Evolutionary conservation across 2,888 invertebrate species (phyloP), one percentile per base, ranked within the genome.

Genomic region (Ligdia adustata): DNA sequence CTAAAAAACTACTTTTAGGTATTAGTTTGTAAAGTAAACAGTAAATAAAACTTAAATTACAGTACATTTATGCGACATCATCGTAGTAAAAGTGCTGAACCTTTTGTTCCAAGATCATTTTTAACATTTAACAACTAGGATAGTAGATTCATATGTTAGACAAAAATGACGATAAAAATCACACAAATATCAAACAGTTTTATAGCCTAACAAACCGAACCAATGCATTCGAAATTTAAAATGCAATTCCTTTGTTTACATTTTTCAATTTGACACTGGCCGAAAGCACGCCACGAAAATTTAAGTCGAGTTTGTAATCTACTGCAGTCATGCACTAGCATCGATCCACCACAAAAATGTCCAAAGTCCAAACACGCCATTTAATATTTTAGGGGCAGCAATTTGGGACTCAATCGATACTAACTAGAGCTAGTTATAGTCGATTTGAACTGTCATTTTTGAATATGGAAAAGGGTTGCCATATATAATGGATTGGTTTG

Each of bases 261-360:
- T 39, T 39, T 39, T 41, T 33, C 18, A 49, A 27, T 39, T 49
- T 49, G 38, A 40, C 34, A 44, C 22, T 40, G 39, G 13, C 33
- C 49, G 37, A 52, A 52, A 20, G 28, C 50, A 40, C 49, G 44
- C 40, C 9, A 50, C 45, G n/a, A 40, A 28, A 29, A 16, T 4
- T 16, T 16, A 16, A 16, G 16, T 16, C 16, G 22, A 22, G 22
- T 22, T 6, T 22, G 27, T 53, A 54, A 57, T 60, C 41, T 52
- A 37, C 18, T 44, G 40, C 24, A 52, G 57, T 52, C 57, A 60
- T 60, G 57, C 53, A 52, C 41, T 43, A 12, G 37, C 15, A 71
- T 67, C 62, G 71, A 74, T 62, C 64, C 46, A 16, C 26, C 33
- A 64, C 57, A 64, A 74, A 70, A 66, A 60, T 60, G 64, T 56